Conservation (phyloP, 2,888 invertebrate species). For the Ctenicera cuprea region DNA sequence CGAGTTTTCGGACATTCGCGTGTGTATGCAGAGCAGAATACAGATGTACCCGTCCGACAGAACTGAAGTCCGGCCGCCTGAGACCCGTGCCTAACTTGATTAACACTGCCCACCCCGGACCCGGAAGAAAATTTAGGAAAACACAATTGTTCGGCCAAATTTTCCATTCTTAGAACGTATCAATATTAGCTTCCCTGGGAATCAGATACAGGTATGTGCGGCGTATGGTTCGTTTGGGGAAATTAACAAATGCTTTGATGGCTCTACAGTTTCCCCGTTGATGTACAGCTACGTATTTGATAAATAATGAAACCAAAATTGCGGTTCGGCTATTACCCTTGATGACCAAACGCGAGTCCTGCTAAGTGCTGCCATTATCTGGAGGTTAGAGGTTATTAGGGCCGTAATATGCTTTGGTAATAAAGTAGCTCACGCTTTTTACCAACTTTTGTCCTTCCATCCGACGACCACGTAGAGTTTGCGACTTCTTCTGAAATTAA, state of each 20-base stretch:
- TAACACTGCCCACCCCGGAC: conserved; percentile 60
- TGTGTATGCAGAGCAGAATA: conserved; percentile 53
- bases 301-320: conserved; percentile 54
- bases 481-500: no score
- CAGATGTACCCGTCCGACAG: conserved; percentile 59
- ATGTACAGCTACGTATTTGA: conserved; percentile 52
- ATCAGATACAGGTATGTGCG: conserved; percentile 58
- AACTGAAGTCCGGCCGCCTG: conserved; percentile 63
- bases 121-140: conserved; percentile 59
- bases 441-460: conserved; percentile 9
- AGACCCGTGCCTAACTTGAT: conserved; percentile 62
- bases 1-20: conserved; percentile 57
- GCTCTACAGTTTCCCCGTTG: conserved; percentile 46
- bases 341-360: conserved; percentile 53
- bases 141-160: conserved; percentile 43
- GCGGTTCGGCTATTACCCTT: conserved; percentile 53
- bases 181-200: conserved; percentile 58
- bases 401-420: conserved; percentile 51
- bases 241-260: conserved; percentile 61
- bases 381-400: conserved; percentile 56
- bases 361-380: conserved; percentile 60
- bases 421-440: conserved; percentile 41
- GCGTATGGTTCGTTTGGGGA: conserved; percentile 58
- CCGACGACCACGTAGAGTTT: background rate
- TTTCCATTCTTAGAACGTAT: conserved; percentile 49